Conservation (phyloP, 2,113 vertebrate species). For the Silurus asotus region DNA sequence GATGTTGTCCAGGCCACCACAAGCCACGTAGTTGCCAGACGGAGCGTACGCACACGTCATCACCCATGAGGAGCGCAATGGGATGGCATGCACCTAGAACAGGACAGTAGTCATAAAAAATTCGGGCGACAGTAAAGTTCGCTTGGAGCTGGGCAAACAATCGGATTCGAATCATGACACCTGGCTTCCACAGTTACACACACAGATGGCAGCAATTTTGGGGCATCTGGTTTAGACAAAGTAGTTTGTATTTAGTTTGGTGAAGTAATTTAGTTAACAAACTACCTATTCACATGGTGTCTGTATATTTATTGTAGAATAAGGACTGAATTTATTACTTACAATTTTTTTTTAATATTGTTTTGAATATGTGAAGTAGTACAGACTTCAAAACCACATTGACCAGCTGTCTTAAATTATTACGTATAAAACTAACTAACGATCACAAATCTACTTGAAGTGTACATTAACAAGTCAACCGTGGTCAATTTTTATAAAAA, state of each 20-base stretch:
- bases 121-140: background rate
- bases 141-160: background rate
- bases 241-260: background rate
- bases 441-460: too few relatives aligned
- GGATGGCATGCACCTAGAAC: constrained; percentile 93
- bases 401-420: too few relatives aligned
- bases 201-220: background rate
- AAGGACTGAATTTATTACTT: too few relatives aligned
- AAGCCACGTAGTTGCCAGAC: constrained; percentile 97
- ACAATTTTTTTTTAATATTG: too few relatives aligned
- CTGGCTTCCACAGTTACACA: background rate
- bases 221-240: background rate
- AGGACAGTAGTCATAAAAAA: background rate
- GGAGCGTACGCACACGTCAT: constrained; percentile 99
- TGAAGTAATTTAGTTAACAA: background rate
- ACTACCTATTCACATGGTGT: background rate
- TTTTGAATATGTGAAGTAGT: too few relatives aligned
- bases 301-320: too few relatives aligned
- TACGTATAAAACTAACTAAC: too few relatives aligned
- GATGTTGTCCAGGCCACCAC: constrained; percentile 97
- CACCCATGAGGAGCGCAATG: constrained; percentile 97
- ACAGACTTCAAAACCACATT: too few relatives aligned
- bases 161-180: background rate
- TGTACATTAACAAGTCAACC: too few relatives aligned
- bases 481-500: too few relatives aligned